These are phyloP conservation scores for Rhombomys opimus DNA, from an alignment of 2,113 vertebrate species.

Conservation along the genomic window DNA sequence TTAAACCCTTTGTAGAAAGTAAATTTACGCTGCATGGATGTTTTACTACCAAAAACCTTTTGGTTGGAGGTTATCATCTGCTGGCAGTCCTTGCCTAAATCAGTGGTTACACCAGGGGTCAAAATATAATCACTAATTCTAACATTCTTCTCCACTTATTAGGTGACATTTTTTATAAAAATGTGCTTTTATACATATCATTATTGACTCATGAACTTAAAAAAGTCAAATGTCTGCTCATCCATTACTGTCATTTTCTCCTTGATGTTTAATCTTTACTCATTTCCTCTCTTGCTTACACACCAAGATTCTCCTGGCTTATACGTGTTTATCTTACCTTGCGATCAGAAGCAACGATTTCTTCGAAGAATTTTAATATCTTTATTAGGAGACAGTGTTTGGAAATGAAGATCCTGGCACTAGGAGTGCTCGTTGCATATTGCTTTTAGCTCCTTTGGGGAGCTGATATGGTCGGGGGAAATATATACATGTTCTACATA, in stretches of 20 bases:
- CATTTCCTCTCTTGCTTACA: constrained; percentile 55
- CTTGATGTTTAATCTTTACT: constrained; percentile 67
- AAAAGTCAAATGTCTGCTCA: constrained; percentile 58
- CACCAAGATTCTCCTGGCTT: background rate
- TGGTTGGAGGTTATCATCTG: background rate
- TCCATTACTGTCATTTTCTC: constrained; percentile 67
- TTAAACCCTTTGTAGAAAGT: background rate
- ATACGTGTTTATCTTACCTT: background rate
- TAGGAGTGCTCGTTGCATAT: background rate
- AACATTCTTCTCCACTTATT: background rate
- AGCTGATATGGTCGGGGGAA: background rate
- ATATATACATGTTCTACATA: background rate
- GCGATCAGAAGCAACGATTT: background rate
- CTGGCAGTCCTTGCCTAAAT: background rate
- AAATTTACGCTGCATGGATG: background rate
- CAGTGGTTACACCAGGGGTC: background rate
- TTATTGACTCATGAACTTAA: constrained; percentile 3
- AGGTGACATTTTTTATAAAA: background rate
- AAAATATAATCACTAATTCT: background rate
- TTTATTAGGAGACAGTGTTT: background rate
- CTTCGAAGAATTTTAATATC: background rate
- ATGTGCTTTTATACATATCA: background rate
- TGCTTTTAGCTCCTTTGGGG: background rate
- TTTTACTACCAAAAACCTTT: background rate
- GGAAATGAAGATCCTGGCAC: constrained; percentile 7